Evolutionary conservation across 1,140 invertebrate species (phyloP), one percentile per base, ranked within the genome.

Genomic region (Drosophila orosa): DNA sequence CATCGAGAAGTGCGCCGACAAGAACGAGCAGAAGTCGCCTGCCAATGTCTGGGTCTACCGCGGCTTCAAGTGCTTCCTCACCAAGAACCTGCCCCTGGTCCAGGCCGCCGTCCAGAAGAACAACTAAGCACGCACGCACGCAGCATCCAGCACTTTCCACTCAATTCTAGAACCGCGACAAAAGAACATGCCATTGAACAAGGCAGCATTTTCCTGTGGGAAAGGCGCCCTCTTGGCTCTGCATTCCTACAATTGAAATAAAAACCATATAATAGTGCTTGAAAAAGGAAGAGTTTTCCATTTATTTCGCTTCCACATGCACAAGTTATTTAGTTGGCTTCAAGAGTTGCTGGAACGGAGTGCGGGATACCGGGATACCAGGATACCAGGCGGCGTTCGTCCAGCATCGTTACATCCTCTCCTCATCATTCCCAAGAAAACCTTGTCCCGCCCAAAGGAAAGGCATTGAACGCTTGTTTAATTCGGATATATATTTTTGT

Each of bases 21-120:
- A 92, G 69, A 92, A 92, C 63, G 89, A 91, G 45, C 82, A 89
- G 56, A 91, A 91, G 73, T 78, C 81, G 2, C 61, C 72, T n/a
- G 71, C 82, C 55, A 87, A 71, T 55, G 71, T 72, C 73, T 92
- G 91, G 91, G 91, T 83, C 13, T 92, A 72, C 48, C 87, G 91
- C 19, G 90, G 91, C 58, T 91, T 92, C 81, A 91, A 92, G 72
- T 92, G 91, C 42, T 91, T 92, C 89, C 74, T 91, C 15, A 71
- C 75, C 76, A 92, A 91, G 78, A 90, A 92, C 60, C 61, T 92
- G 58, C 69, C 86, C 12, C 72, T 92, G 24, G 89, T 92, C n/a
- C 90, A 92, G 76, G 79, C 81, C 29, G 90, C 89, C 59, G 71
- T 89, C 62, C 74, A 89, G 75, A 91, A 91, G 76, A 91, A 91